Evolutionary conservation across 2,888 invertebrate species (phyloP), one percentile per base, ranked within the genome.

Genomic region (Diachrysia chrysitis): DNA sequence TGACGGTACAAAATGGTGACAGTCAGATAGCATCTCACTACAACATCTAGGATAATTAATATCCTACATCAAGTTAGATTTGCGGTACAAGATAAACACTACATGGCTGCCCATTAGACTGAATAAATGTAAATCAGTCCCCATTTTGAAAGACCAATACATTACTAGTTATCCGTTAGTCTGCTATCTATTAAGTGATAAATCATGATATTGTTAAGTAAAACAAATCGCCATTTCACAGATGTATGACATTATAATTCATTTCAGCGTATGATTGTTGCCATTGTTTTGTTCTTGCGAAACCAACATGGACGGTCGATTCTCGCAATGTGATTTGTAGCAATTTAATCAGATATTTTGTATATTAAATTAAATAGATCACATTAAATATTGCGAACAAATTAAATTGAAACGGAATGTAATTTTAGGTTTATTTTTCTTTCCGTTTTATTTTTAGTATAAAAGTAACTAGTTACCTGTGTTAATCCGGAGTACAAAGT

Each of bases 241-340:
- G 74, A 63, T 69, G 65, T 80, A 66, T 81, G 81, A 71, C 72
- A 78, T 63, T 81, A 60, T 68, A 75, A 77, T 77, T 63, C 23
- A 66, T 73, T 79, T 66, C 53, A 65, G 62, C 42, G 71, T 60
- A 60, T 66, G 72, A 63, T 67, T 71, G 65, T 64, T 74, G 74
- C 79, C 72, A 85, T 86, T 87, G 86, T 89, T 81, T 63, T 68
- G 63, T 59, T 72, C 77, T 83, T 87, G 84, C 81, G 78, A 80
- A 87, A 87, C 68, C 58, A 59, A 73, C 65, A 81, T 68, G 78
- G n/a, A n/a, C 75, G 62, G 75, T 68, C 58, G 69, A 63, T 23
- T 82, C 76, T 80, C 73, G 84, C 83, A 84, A 86, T 82, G 71
- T 72, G 54, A 71, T 73, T 79, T 83, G 83, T 81, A 79, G 72